Evolutionary conservation across 2,888 invertebrate species (phyloP).

Genomic region (Cheilosia variabilis): DNA sequence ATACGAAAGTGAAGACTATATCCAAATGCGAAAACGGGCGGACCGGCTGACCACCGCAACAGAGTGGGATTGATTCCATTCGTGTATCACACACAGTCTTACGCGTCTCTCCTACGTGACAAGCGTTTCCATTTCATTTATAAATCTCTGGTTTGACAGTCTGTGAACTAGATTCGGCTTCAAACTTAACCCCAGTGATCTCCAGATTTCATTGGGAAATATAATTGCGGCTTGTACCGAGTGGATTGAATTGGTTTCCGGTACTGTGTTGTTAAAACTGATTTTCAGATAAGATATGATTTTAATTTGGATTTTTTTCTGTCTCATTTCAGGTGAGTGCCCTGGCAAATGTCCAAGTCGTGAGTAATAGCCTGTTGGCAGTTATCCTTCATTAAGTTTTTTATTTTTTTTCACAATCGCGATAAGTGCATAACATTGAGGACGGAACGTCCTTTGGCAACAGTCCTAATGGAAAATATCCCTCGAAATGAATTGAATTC

Average conservation of each 20-base stretch:
- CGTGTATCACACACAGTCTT: constrained; percentile 27
- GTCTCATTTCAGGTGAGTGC: constrained; percentile 58
- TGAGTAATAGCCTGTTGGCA: constrained; percentile 31
- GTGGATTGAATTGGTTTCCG: constrained; percentile 36
- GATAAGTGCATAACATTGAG: constrained; percentile 42
- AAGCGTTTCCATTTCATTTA: constrained; percentile 51
- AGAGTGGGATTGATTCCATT: constrained; percentile 51
- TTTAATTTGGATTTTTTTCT: constrained; percentile 2
- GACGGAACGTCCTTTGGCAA: constrained; percentile 50
- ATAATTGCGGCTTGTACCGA: constrained; percentile 7
- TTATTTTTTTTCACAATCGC: constrained; percentile 4
- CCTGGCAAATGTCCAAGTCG: constrained; percentile 58
- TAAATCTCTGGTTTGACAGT: constrained; percentile 63
- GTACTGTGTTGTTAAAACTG: constrained; percentile 12
- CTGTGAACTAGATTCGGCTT: constrained; percentile 55
- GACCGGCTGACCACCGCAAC: constrained; percentile 34
- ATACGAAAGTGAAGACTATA: constrained; percentile 47
- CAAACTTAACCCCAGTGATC: constrained; percentile 43
- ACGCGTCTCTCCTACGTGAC: constrained; percentile 62
- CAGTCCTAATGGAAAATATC: constrained; percentile 55
- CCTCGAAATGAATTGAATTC: constrained; percentile 36
- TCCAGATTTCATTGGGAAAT: constrained; percentile 10
- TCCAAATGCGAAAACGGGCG: constrained; percentile 25
- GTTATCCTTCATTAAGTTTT: constrained; percentile 49
- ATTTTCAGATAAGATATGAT: constrained; percentile 6